Base-by-base conservation (phyloP, 1,140 invertebrate genomes). In the Heterodera carotae region DNA sequence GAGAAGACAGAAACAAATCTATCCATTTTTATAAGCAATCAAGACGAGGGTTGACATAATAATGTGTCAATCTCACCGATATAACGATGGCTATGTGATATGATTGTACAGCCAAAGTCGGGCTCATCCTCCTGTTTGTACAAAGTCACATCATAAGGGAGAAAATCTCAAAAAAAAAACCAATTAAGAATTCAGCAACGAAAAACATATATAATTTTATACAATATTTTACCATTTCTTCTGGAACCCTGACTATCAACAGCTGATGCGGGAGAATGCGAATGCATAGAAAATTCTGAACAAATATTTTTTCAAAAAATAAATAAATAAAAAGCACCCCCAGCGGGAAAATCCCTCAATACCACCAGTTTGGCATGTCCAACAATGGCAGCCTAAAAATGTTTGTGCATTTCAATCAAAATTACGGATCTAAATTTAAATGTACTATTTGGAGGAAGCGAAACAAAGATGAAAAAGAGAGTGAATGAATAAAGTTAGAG, bases 81-180 rank as follows among this genome's bases (percentile, higher is more conserved):
- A 2, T 94, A 94, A 43, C 94, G 94, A 76, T 95, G 95, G 1
- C 95, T 93, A 15, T 95, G 97, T 0, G 96, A 98, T 82, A 98
- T 97, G 71, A 99, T 97, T 29, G 98, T 95, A 89, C 98, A 99
- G 27, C 96, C 97, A 89, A 99, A 99, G 12, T 96, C 96, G 2
- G 48, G 43, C 90, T 99, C 96, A 76, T 93, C 94, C 83, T 97
- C 94, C 87, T 92, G 92, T 71, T 96, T 91, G 56, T 92, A 93
- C 0, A 99, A 93, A 12, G 93, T 92, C 15, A 96, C 93, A 86
- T 96, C 93, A 83, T 95, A 94, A 0, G 91, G 77, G 53, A 62
- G 1, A 56, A 34, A 31, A 6, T 8, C 33, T 74, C 22, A 10
- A 73, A 18, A 56, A 22, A 56, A 56, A 56, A n/a, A n/a, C n/a